Base-by-base conservation (phyloP, 2,113 vertebrate species). In the Furnarius figulus region DNA sequence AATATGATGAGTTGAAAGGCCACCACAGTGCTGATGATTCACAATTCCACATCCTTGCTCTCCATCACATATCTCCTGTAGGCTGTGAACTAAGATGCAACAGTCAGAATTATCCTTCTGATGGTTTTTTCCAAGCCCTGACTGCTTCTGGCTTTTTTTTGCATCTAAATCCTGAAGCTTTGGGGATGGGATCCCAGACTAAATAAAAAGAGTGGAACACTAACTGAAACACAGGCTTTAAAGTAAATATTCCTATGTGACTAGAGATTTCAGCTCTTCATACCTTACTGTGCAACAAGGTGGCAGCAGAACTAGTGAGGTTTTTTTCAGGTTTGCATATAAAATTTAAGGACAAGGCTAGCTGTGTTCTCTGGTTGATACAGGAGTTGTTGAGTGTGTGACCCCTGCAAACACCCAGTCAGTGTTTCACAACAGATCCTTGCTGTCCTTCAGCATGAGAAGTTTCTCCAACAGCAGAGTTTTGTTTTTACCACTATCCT, bases 21-120 rank as follows among this genome's bases (percentile, higher is more conserved):
- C 55, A 55, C 28, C 25, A 12, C 0, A 0, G 4, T 14, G 4
- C 8, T 35, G 40, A 3, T 8, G 31, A 50, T 19, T 83, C 67
- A 35, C 49, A 76, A 2, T 80, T 90, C 40, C 65, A 19, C n/a
- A 13, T 21, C 31, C 31, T 35, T 62, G 5, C 35, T 72, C 12
- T 70, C 40, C 25, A 33, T 37, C 56, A 25, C 12, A 0, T 4
- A 14, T 21, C 50, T 77, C 35, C n/a, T 80, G 39, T 7, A 46
- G 78, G 8, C 50, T 37, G 24, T 2, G 4, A 80, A 33, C 23
- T 78, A n/a, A 74, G 61, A 58, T 44, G 14, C 56, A 65, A 5
- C 3, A 3, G 4, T 37, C 56, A 72, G 59, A 70, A 83, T 76
- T n/a, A 12, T 19, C 27, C 30, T 44, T 18, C 33, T 50, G 10